phyloP scores from a whole-genome alignment of 1,140 invertebrate species.

The Tenebrio molitor region DNA sequence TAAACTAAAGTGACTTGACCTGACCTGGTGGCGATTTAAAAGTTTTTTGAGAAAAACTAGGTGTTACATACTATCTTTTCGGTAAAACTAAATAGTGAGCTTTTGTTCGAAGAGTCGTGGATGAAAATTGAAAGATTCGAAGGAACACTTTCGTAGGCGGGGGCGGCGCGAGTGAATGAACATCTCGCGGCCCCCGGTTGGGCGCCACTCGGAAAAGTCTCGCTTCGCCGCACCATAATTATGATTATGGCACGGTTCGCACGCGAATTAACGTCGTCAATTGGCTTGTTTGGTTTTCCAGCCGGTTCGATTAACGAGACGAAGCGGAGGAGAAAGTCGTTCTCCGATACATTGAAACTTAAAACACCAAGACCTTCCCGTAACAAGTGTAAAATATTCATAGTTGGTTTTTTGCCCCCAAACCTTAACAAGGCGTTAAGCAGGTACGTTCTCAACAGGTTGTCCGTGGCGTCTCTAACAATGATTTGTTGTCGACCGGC shows the following conservation, averaged over 20 bases:
- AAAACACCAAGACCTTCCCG: not conserved
- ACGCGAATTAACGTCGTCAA: conserved; percentile 12
- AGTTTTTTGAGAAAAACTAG: too few relatives aligned
- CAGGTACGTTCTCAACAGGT: conserved; percentile 42
- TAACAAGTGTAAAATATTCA: conserved; percentile 53
- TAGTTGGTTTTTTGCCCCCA: conserved; percentile 44
- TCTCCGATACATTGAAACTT: conserved; percentile 6
- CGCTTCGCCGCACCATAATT: not conserved
- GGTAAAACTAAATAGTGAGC: too few relatives aligned
- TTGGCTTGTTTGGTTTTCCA: conserved; percentile 15
- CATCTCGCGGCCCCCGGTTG: too few relatives aligned
- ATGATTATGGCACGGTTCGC: conserved; percentile 9
- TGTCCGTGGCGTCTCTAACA: conserved; percentile 36
- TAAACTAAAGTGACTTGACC: too few relatives aligned
- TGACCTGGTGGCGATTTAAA: too few relatives aligned
- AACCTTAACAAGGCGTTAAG: conserved; percentile 45
- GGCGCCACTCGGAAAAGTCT: not conserved
- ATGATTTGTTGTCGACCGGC: conserved; percentile 12
- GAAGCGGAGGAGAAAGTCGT: conserved; percentile 7
- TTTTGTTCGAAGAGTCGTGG: too few relatives aligned
- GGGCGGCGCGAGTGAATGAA: too few relatives aligned
- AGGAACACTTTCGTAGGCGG: too few relatives aligned
- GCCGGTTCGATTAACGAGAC: conserved; percentile 5
- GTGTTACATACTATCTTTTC: too few relatives aligned
- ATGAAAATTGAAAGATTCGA: too few relatives aligned